A percentile compares a stretch with the other conserved stretches of the same genome.
Evolutionary conservation across 2,113 vertebrate species (phyloP).

Genomic region (Gymnorhina tibicen): DNA sequence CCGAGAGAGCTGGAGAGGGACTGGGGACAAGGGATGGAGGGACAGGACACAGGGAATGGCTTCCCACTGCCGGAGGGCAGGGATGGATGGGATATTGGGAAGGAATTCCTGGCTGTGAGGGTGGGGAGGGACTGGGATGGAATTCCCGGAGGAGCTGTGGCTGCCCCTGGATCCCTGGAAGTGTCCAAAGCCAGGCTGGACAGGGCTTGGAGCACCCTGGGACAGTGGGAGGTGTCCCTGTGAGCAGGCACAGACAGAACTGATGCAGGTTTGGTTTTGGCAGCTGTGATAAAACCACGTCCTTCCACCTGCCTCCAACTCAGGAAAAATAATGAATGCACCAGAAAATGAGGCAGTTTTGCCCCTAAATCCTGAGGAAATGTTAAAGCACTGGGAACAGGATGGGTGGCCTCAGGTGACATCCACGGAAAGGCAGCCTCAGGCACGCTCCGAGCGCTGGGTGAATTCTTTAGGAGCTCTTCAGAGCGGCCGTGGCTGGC

Average conservation of each 20-base stretch:
- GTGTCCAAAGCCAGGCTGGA: background rate
- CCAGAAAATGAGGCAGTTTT: background rate
- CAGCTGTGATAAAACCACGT: accelerated
- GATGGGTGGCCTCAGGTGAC: background rate
- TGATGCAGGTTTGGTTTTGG: background rate
- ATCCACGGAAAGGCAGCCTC: background rate
- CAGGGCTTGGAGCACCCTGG: accelerated
- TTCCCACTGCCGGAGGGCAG: accelerated
- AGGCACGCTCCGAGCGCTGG: accelerated
- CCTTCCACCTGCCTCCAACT: background rate
- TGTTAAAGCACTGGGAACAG: background rate
- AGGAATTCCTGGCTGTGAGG: background rate
- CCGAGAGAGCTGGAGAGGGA: background rate
- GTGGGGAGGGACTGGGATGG: background rate
- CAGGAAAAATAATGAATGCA: background rate
- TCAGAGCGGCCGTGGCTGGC: background rate
- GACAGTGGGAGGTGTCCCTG: background rate
- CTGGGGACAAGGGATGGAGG: background rate
- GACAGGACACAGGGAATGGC: background rate
- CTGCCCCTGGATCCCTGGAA: background rate
- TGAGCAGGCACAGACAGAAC: background rate
- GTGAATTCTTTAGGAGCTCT: background rate
- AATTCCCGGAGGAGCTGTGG: background rate
- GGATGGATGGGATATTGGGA: accelerated
- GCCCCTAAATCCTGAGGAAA: background rate